phyloP scores from a whole-genome alignment of 2,113 vertebrate species.

The Kryptolebias marmoratus region DNA sequence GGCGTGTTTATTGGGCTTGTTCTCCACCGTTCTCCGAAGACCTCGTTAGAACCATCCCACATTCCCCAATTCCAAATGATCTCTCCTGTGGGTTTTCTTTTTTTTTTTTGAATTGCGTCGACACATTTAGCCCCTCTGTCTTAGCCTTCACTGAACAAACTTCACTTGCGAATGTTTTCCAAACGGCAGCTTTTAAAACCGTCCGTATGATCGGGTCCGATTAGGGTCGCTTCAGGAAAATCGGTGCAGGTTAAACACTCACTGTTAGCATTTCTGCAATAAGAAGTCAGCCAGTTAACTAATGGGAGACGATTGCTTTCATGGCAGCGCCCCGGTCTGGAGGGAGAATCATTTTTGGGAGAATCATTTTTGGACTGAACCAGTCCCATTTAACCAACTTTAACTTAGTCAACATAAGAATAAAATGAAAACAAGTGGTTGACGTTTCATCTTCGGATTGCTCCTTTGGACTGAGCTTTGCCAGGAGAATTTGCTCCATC shows the following conservation, averaged over 20 bases:
- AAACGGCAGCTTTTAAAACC: background rate
- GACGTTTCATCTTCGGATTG: too few relatives aligned
- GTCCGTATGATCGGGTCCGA: background rate
- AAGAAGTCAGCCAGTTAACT: slow-evolving; percentile 17
- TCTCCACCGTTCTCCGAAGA: slow-evolving; percentile 57
- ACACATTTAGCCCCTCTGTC: slow-evolving; percentile 28
- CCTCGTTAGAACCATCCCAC: slow-evolving; percentile 62
- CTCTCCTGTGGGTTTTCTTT: slow-evolving; percentile 23
- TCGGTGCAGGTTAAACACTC: background rate
- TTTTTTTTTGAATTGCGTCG: slow-evolving; percentile 4
- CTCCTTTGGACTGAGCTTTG: too few relatives aligned
- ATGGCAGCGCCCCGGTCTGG: too few relatives aligned
- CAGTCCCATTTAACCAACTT: too few relatives aligned
- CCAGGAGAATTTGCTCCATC: too few relatives aligned
- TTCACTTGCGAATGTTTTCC: background rate
- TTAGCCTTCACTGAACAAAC: background rate
- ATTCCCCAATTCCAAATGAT: slow-evolving; percentile 52
- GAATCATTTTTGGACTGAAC: too few relatives aligned
- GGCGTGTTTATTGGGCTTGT: slow-evolving; percentile 76
- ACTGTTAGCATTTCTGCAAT: background rate
- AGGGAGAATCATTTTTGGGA: too few relatives aligned
- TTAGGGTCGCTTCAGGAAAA: background rate
- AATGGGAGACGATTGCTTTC: slow-evolving; percentile 28
- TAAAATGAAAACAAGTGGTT: too few relatives aligned
- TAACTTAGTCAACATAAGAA: too few relatives aligned